Conservation (phyloP, 2,113 vertebrate species). For the Chitala chitala region DNA sequence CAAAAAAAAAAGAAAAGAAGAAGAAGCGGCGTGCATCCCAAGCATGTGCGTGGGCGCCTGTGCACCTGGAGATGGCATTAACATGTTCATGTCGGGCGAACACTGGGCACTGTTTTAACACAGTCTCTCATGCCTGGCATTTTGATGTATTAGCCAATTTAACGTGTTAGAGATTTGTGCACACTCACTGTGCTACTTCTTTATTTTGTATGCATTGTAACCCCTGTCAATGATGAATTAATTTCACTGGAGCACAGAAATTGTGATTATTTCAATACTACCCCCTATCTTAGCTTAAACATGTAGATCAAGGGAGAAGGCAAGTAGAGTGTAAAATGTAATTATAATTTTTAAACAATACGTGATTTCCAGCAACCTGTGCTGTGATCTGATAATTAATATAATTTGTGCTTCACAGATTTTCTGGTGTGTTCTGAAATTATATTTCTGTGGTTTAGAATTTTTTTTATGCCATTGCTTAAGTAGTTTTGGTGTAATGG, state of each 20-base stretch:
- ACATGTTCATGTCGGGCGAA: not conserved
- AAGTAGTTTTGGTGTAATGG: not conserved
- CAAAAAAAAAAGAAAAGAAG: not conserved
- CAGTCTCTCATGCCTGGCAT: constrained; percentile 71
- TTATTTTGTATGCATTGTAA: constrained; percentile 74
- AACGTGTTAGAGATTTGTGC: constrained; percentile 71
- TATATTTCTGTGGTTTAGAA: not conserved
- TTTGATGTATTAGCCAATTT: constrained; percentile 95
- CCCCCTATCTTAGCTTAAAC: constrained; percentile 63
- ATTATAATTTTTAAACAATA: constrained; percentile 47
- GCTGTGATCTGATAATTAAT: constrained; percentile 56
- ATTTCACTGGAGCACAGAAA: constrained; percentile 81
- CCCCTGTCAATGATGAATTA: constrained; percentile 85
- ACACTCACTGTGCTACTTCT: constrained; percentile 55
- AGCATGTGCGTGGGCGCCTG: not conserved
- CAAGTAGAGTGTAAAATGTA: constrained; percentile 59
- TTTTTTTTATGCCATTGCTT: constrained; percentile 25
- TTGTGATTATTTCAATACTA: constrained; percentile 76
- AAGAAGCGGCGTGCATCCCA: not conserved
- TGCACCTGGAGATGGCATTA: constrained; percentile 4
- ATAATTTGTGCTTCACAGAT: constrained; percentile 54
- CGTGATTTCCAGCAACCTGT: constrained; percentile 52
- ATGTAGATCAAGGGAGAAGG: constrained; percentile 47
- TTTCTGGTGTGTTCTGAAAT: constrained; percentile 27
- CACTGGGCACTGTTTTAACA: constrained; percentile 41